Percentiles rank a stretch among this genome's conserved stretches.
phyloP scores from a whole-genome alignment of 2,113 vertebrate genomes.

The Hippocampus zosterae region DNA sequence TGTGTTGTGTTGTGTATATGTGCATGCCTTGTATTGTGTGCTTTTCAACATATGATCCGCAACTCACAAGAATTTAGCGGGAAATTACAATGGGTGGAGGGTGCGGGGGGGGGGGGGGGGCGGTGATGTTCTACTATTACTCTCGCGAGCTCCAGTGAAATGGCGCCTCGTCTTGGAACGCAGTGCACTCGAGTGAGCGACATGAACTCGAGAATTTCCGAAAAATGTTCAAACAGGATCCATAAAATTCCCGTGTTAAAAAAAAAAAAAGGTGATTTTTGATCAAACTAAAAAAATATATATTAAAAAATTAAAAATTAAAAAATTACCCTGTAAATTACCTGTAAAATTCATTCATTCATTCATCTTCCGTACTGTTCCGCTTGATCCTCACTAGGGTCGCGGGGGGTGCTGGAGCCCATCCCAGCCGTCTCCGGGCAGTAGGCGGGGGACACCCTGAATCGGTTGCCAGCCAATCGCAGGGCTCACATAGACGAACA shows the following conservation, averaged over 20 bases:
- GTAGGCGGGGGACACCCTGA: no score
- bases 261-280: not conserved
- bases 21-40: conserved; percentile 43
- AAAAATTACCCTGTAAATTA: not conserved
- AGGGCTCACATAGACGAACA: no score
- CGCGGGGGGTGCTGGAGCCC: no score
- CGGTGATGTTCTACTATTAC: not conserved
- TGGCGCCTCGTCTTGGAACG: not conserved
- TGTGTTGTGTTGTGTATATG: conserved; percentile 28
- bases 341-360: no score
- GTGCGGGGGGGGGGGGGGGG: no score
- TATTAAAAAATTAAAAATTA: no score
- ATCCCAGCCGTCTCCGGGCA: no score
- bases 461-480: no score
- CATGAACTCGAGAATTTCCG: not conserved
- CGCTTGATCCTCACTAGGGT: no score
- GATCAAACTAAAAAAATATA: not conserved
- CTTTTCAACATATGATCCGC: not conserved
- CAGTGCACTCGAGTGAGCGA: not conserved
- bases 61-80: conserved; percentile 5
- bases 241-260: not conserved
- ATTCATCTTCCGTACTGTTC: no score
- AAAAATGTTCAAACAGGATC: not conserved
- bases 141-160: not conserved
- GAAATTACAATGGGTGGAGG: not conserved